A percentile compares a stretch with the other conserved stretches of the same genome.
These are phyloP conservation scores for Macquaria australasica DNA, from an alignment of 2,113 vertebrate species.

Conservation along the genomic window DNA sequence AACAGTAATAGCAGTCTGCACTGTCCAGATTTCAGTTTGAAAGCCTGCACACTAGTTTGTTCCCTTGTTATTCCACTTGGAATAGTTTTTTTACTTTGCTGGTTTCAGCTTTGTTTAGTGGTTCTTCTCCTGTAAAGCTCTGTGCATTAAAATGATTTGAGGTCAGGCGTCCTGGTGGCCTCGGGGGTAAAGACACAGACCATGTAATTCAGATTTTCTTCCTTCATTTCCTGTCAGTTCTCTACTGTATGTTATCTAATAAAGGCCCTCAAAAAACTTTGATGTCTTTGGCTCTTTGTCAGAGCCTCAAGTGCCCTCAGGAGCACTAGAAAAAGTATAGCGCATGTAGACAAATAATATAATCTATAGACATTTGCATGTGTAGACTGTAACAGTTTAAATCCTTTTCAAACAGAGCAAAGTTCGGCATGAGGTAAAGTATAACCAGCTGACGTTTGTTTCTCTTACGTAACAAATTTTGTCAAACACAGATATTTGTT, in stretches of 20 bases:
- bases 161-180: neutral
- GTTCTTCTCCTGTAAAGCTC: neutral
- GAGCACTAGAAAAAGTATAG: neutral
- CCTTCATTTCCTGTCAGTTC: neutral
- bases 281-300: neutral
- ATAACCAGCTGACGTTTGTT: neutral
- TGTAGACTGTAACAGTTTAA: neutral
- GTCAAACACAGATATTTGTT: conserved; percentile 34
- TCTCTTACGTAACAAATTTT: neutral
- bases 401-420: conserved; percentile 46
- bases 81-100: neutral
- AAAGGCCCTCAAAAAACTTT: neutral
- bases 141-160: neutral
- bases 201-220: neutral
- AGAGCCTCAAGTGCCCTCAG: neutral
- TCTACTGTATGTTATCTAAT: neutral
- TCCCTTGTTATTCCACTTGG: neutral
- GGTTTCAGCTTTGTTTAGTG: neutral
- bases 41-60: neutral
- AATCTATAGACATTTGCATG: neutral
- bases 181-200: neutral
- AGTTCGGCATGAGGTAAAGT: conserved; percentile 22
- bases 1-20: neutral
- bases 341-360: too few species aligned
- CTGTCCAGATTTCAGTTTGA: neutral